Conservation (phyloP, 1,140 invertebrate genomes). For the Druon quercuslanigerum region DNA sequence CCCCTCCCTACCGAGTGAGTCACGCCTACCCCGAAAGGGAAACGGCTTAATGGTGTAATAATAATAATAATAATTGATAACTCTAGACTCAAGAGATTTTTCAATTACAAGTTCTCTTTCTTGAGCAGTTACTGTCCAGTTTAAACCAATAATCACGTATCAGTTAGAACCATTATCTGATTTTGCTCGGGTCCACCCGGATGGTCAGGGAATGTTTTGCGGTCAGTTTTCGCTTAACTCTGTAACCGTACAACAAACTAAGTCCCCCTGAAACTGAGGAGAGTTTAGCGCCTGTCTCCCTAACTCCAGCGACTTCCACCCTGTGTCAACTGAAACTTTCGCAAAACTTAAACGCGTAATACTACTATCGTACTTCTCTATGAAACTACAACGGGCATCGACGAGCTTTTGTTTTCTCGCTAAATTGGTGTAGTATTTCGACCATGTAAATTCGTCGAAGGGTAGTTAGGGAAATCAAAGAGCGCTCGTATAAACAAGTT, state of each 20-base stretch:
- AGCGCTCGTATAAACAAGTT: slow-evolving; percentile 8
- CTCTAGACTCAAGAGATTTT: too few species aligned
- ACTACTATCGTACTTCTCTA: background rate
- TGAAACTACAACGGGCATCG: slow-evolving; percentile 13
- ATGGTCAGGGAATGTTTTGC: slow-evolving; percentile 36
- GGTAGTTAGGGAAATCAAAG: slow-evolving; percentile 8
- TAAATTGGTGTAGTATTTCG: background rate
- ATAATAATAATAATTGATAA: too few species aligned
- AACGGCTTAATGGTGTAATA: too few species aligned
- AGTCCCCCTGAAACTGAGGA: slow-evolving; percentile 35
- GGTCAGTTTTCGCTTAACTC: slow-evolving; percentile 57
- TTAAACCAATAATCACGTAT: slow-evolving; percentile 47
- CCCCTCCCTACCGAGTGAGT: too few species aligned
- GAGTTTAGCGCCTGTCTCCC: slow-evolving; percentile 41
- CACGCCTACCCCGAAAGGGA: too few species aligned
- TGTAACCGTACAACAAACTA: slow-evolving; percentile 45
- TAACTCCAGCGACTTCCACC: slow-evolving; percentile 53
- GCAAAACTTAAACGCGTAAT: slow-evolving; percentile 52
- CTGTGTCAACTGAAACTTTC: slow-evolving; percentile 57
- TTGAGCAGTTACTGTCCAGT: too few species aligned
- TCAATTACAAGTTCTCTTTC: too few species aligned
- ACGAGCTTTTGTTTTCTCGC: slow-evolving; percentile 17
- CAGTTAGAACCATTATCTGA: slow-evolving; percentile 47
- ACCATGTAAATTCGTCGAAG: slow-evolving; percentile 17
- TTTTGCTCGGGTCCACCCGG: slow-evolving; percentile 48